phyloP scores from a whole-genome alignment of 2,113 vertebrate genomes.

The Thalassoma bifasciatum region DNA sequence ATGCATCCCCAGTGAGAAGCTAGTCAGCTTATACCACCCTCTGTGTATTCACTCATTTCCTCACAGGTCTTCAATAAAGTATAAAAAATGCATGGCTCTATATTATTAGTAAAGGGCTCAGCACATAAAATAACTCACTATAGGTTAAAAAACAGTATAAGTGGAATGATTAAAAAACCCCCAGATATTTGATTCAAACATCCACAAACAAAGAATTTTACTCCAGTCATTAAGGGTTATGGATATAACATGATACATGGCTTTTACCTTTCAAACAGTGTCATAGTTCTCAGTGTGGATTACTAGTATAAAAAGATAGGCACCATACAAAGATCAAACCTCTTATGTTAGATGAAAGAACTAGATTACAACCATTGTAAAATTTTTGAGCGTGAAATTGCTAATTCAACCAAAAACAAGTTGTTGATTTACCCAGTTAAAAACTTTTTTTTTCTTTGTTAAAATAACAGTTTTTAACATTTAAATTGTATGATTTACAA shows the following conservation, averaged over 20 bases:
- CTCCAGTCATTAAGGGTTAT: background rate
- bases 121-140: background rate
- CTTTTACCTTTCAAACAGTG: background rate
- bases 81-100: slow-evolving; percentile 26
- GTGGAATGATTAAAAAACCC: background rate
- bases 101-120: slow-evolving; percentile 2
- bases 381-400: no score
- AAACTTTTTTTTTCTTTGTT: no score
- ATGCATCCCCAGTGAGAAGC: slow-evolving; percentile 11
- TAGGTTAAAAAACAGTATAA: background rate
- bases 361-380: no score
- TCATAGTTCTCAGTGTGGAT: background rate
- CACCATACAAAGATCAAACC: slow-evolving; percentile 2
- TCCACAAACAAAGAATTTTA: background rate
- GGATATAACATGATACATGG: background rate
- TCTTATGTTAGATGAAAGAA: background rate
- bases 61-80: background rate
- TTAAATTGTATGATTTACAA: no score
- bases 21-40: slow-evolving; percentile 25
- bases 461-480: no score
- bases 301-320: background rate
- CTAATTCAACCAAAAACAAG: no score
- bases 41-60: slow-evolving; percentile 1
- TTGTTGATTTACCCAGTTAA: no score
- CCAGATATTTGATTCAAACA: background rate